Evolutionary conservation across 1,140 invertebrate species (phyloP).

Genomic region (Drosophila ficusphila): DNA sequence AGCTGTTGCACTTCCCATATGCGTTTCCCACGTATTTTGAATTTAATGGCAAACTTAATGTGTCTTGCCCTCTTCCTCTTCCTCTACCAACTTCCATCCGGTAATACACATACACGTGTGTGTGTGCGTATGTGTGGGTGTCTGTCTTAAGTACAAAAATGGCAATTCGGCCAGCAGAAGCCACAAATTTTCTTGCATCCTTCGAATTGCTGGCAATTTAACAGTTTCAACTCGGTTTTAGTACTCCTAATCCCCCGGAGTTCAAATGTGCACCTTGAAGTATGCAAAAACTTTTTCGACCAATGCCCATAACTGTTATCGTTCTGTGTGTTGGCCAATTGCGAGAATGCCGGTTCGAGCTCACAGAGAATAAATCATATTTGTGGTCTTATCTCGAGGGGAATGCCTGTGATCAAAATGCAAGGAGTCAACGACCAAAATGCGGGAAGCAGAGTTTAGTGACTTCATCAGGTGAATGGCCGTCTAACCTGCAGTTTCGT

Average conservation of each 20-base stretch:
- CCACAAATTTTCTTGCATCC: conserved; percentile 38
- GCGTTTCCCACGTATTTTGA: conserved; percentile 54
- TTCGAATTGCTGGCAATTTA: conserved; percentile 36
- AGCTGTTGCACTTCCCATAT: conserved; percentile 71
- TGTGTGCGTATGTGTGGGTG: background rate
- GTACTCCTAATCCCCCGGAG: background rate
- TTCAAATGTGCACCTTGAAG: conserved; percentile 29
- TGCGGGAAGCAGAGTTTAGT: background rate
- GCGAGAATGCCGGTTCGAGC: conserved; percentile 11
- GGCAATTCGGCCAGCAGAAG: conserved; percentile 18
- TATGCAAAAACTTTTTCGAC: conserved; percentile 33
- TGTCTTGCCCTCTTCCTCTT: background rate
- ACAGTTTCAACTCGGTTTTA: conserved; percentile 1
- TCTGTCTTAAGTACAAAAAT: conserved; percentile 44
- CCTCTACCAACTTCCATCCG: background rate
- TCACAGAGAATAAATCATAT: conserved; percentile 22
- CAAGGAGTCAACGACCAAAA: conserved; percentile 6
- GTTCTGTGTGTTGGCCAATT: conserved; percentile 7
- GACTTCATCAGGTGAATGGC: background rate
- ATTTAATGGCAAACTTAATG: conserved; percentile 57
- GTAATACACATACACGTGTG: conserved; percentile 2
- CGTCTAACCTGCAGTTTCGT: background rate
- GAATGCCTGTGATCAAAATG: conserved; percentile 1
- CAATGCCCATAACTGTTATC: conserved; percentile 16
- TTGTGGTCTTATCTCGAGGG: background rate